Evolutionary conservation across 1,140 invertebrate species (phyloP), one percentile per base, ranked within the genome.

Genomic region (Cyclina sinensis): DNA sequence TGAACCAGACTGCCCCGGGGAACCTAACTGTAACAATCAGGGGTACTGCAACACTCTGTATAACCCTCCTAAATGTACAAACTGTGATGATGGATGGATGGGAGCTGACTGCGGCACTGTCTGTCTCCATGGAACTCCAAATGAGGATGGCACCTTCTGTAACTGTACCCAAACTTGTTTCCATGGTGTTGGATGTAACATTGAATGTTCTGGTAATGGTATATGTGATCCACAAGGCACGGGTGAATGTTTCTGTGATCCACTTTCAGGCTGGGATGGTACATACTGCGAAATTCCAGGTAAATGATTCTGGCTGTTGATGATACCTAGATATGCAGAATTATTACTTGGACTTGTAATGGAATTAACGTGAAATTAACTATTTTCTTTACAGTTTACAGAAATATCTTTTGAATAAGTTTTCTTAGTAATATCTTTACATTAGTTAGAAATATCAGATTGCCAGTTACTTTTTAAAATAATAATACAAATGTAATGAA

Each of bases 171-270:
- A 88, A 0, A 93, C 91, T 3, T 94, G 93, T 89, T 79, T 91
- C 70, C 93, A 94, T 89, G 93, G 93, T 32, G 48, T 39, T 18
- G 92, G 93, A 7, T 94, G 93, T 87, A 88, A 94, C 54, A 92
- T 94, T 14, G 57, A 92, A 80, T 94, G 93, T 59, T 94, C 93
- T 14, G 85, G 85, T 3, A 90, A 93, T 88, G 93, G 93, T 12
- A 35, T 65, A 27, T 93, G 93, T 88, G 76, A 88, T 37, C 9
- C 68, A n/a, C 84, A 90, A 46, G 87, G 80, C 5, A 54, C 59
- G 9, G 90, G 80, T 79, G 80, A 82, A 0, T 94, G 93, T 73
- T 91, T 86, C 80, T 94, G 93, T 84, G 90, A 92, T 32, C 91
- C 93, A 16, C 35, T 92, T 39, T 43, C 70, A 16, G 93, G 93